These are phyloP conservation scores for Busseola fusca DNA, from an alignment of 2,888 invertebrate genomes.

Conservation along the genomic window DNA sequence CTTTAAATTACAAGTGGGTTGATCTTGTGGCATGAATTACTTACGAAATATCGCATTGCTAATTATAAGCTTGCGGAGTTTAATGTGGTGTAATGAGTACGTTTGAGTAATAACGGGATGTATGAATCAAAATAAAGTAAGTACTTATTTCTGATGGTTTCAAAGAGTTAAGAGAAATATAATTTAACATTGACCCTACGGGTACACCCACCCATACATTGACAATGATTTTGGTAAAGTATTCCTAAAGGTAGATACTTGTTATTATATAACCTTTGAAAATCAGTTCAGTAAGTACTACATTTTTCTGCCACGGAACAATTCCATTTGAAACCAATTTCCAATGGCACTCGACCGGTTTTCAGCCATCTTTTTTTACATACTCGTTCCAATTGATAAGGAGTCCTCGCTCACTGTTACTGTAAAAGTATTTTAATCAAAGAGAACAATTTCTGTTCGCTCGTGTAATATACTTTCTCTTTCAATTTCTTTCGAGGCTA, in stretches of 20 bases:
- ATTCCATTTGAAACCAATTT: conserved; percentile 29
- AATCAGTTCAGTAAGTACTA: background rate
- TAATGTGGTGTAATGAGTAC: conserved; percentile 46
- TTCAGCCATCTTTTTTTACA: conserved; percentile 59
- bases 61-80: conserved; percentile 55
- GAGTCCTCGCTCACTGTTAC: conserved; percentile 55
- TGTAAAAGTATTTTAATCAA: conserved; percentile 69
- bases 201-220: background rate
- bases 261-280: background rate
- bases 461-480: conserved; percentile 70
- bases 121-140: conserved; percentile 6
- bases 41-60: conserved; percentile 57
- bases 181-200: background rate
- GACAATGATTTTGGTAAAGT: background rate
- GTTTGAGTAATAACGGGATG: conserved; percentile 34
- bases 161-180: background rate
- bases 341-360: conserved; percentile 39
- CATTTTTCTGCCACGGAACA: conserved; percentile 17
- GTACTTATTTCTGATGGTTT: conserved; percentile 6
- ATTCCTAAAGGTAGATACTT: rapidly evolving
- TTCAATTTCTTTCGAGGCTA: conserved; percentile 67
- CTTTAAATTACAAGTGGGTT: conserved; percentile 60
- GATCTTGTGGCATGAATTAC: conserved; percentile 58
- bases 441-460: conserved; percentile 64
- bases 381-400: conserved; percentile 56